Percentiles rank a stretch among this genome's conserved stretches.
Evolutionary conservation across 1,140 invertebrate species (phyloP).

Genomic region (Drepana arcuata): DNA sequence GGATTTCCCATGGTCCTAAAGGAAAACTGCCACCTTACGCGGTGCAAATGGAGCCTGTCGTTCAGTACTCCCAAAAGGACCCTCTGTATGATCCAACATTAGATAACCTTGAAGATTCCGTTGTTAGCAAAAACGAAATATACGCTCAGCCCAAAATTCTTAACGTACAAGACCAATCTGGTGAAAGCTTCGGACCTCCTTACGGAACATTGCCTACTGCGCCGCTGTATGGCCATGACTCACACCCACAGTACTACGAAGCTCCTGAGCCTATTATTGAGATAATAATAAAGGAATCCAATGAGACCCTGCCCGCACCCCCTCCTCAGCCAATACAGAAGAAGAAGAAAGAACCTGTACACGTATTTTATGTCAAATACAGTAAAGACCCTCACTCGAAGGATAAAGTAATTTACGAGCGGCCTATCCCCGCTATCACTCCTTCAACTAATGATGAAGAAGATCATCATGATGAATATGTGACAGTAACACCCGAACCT

Average conservation of each 20-base stretch:
- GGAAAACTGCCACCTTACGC: constrained; percentile 77
- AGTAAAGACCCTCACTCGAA: constrained; percentile 83
- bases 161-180: constrained; percentile 72
- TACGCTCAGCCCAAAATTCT: constrained; percentile 68
- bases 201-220: constrained; percentile 64
- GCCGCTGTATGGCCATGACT: constrained; percentile 63
- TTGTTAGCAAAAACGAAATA: constrained; percentile 66
- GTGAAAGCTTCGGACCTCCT: constrained; percentile 56
- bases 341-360: constrained; percentile 85
- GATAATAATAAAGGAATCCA: constrained; percentile 92
- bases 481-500: constrained; percentile 56
- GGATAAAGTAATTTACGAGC: constrained; percentile 82
- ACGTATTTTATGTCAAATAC: constrained; percentile 92
- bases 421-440: constrained; percentile 81
- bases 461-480: constrained; percentile 60
- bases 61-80: constrained; percentile 84
- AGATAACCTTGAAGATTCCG: constrained; percentile 53
- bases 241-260: constrained; percentile 77
- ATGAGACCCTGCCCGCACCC: constrained; percentile 82
- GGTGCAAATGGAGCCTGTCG: constrained; percentile 84
- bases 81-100: constrained; percentile 77
- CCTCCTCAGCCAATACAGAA: constrained; percentile 71
- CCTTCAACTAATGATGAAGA: constrained; percentile 76
- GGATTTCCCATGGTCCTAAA: constrained; percentile 64
- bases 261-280: constrained; percentile 92